phyloP scores from a whole-genome alignment of 1,140 invertebrate species.

The Achroia grisella region DNA sequence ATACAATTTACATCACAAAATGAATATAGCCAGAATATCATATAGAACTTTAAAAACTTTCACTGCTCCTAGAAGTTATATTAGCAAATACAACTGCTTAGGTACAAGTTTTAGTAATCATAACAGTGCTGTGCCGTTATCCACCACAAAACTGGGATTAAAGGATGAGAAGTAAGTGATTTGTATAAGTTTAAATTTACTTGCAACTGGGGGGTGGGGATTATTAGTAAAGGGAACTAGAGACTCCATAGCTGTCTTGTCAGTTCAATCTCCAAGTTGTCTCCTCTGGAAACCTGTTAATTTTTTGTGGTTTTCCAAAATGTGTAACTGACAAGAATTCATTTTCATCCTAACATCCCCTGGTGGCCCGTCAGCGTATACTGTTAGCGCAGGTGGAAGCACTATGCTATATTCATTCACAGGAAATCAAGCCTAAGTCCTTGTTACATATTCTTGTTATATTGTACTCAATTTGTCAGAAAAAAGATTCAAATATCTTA shows the following conservation, averaged over 20 bases:
- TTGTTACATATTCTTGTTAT: too few relatives aligned
- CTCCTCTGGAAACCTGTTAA: not conserved
- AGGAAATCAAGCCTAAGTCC: too few relatives aligned
- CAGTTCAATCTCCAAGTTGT: too few relatives aligned
- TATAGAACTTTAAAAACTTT: slow-evolving; percentile 3
- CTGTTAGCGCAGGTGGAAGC: too few relatives aligned
- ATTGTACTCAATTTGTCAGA: too few relatives aligned
- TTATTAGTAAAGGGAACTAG: not conserved
- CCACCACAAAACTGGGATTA: slow-evolving; percentile 41
- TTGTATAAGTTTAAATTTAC: not conserved
- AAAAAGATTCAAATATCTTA: too few relatives aligned
- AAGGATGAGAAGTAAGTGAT: slow-evolving; percentile 55
- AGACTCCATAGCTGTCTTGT: not conserved
- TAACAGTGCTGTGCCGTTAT: slow-evolving; percentile 38
- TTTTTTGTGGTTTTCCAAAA: not conserved
- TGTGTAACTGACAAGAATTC: not conserved
- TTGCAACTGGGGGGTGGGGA: not conserved
- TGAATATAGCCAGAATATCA: not conserved
- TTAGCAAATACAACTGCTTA: slow-evolving; percentile 35
- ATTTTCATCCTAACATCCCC: too few relatives aligned
- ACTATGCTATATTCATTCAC: too few relatives aligned
- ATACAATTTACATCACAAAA: not conserved
- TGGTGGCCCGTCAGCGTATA: too few relatives aligned
- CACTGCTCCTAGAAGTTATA: not conserved
- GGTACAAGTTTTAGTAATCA: slow-evolving; percentile 41